A percentile compares a stretch with the other conserved stretches of the same genome.
Evolutionary conservation across 2,888 invertebrate genomes (phyloP).

Genomic region (Tinea pellionella): DNA sequence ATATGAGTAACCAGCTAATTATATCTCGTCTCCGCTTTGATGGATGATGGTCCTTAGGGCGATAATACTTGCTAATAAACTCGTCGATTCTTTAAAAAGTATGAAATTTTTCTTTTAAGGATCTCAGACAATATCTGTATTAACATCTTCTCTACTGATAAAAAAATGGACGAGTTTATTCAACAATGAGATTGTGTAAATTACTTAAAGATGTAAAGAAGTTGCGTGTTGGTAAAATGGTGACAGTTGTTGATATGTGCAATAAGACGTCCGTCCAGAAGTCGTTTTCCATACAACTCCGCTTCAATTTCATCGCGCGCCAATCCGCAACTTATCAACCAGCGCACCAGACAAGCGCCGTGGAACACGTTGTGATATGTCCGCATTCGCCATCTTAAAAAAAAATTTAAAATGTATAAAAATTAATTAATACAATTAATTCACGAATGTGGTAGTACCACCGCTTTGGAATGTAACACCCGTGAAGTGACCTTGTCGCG

Average conservation of each 20-base stretch:
- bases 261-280: constrained; percentile 87
- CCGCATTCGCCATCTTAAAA: constrained; percentile 80
- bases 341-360: constrained; percentile 86
- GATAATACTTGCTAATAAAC: no score
- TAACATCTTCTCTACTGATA: background rate
- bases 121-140: no score
- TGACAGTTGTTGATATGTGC: constrained; percentile 85
- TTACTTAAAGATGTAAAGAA: constrained; percentile 81
- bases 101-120: no score
- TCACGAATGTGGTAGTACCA: no score
- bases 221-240: constrained; percentile 85
- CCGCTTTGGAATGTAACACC: no score
- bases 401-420: background rate
- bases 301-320: constrained; percentile 84
- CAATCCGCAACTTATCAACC: constrained; percentile 86
- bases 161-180: background rate
- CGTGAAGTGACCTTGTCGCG: no score
- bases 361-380: constrained; percentile 85
- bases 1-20: no score
- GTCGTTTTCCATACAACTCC: constrained; percentile 82
- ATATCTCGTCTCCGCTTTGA: no score
- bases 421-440: background rate
- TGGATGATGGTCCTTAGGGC: no score
- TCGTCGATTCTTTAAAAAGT: no score
- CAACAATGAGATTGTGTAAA: background rate